These are phyloP conservation scores for Rhea americana DNA, from an alignment of 2,113 vertebrate species.

Conservation along the genomic window DNA sequence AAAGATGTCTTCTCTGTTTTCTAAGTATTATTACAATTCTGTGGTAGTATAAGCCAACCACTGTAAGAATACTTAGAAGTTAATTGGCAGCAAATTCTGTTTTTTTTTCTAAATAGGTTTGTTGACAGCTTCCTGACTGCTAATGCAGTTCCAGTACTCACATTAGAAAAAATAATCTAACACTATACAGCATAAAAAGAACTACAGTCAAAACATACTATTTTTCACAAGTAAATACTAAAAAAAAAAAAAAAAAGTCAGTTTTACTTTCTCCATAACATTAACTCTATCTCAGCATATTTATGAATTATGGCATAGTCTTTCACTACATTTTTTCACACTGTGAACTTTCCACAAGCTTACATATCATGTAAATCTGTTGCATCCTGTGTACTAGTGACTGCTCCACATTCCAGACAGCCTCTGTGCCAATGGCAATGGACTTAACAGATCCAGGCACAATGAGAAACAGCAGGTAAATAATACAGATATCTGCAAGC, in stretches of 20 bases:
- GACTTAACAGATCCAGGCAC: neutral
- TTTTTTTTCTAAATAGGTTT: neutral
- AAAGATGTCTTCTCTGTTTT: neutral
- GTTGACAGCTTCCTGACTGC: neutral
- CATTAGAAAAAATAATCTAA: neutral
- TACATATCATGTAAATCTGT: neutral
- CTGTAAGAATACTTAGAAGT: neutral
- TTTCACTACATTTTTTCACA: neutral
- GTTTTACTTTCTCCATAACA: neutral
- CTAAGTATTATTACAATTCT: constrained; percentile 18
- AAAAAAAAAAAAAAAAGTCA: neutral
- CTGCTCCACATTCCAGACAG: neutral
- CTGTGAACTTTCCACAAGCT: rapidly evolving
- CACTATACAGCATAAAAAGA: neutral
- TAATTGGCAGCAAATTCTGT: neutral
- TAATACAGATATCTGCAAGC: neutral
- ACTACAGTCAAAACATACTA: neutral
- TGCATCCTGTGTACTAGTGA: neutral
- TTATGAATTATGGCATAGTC: neutral
- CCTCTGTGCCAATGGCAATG: rapidly evolving
- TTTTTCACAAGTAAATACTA: neutral
- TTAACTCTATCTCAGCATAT: neutral
- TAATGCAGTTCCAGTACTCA: neutral
- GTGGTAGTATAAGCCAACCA: neutral
- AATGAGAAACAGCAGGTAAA: neutral